These are phyloP conservation scores for Gobio occitaniae DNA, from an alignment of 2,797 vertebrate species.

Conservation along the genomic window DNA sequence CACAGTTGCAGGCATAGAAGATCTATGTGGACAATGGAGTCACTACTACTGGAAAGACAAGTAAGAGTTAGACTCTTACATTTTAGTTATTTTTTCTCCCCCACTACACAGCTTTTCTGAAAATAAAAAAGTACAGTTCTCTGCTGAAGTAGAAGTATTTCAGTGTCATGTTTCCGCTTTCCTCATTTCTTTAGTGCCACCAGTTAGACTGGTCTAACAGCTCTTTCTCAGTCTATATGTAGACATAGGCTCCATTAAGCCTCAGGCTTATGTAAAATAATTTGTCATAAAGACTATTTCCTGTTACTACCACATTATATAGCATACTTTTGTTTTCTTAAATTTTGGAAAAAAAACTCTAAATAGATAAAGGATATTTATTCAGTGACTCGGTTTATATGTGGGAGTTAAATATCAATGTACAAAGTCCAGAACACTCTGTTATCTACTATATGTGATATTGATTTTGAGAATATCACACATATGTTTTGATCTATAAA, in stretches of 20 bases:
- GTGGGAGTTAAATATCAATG: not conserved
- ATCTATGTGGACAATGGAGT: slow-evolving; percentile 97
- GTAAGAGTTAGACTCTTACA: slow-evolving; percentile 75
- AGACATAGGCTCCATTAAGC: not conserved
- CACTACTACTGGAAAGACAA: slow-evolving; percentile 98
- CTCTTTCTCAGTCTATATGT: not conserved
- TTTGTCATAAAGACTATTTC: not conserved
- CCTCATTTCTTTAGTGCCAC: not conserved
- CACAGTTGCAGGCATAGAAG: slow-evolving; percentile 92
- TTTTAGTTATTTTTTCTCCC: too few relatives aligned
- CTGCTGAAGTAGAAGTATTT: not conserved
- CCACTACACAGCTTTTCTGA: not conserved
- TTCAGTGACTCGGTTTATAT: not conserved
- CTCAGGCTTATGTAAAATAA: not conserved
- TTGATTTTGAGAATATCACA: not conserved
- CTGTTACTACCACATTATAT: not conserved
- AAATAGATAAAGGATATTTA: not conserved
- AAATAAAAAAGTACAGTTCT: not conserved
- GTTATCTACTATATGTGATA: not conserved
- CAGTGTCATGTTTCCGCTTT: not conserved
- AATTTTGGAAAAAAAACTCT: not conserved
- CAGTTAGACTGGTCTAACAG: slow-evolving; percentile 21
- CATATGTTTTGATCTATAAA: not conserved
- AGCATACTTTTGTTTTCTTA: not conserved
- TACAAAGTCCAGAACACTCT: not conserved